These are phyloP conservation scores for Numida meleagris DNA, from an alignment of 2,113 vertebrate genomes.

Conservation along the genomic window DNA sequence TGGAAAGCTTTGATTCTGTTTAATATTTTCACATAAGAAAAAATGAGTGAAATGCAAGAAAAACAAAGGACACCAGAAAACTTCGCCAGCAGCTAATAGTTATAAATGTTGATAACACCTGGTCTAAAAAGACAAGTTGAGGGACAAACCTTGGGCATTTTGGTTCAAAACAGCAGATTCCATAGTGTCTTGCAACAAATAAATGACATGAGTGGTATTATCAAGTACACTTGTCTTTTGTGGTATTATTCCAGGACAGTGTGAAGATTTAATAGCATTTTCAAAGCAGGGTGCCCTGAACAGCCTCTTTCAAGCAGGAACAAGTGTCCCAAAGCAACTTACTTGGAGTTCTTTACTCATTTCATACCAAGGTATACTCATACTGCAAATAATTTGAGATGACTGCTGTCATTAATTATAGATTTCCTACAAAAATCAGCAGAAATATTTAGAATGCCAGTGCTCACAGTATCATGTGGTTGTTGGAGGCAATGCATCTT, in stretches of 20 bases:
- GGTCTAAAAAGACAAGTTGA: neutral
- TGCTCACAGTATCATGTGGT: too few species aligned
- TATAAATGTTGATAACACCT: neutral
- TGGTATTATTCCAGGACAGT: neutral
- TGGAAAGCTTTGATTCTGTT: neutral
- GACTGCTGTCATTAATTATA: neutral
- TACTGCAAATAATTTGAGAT: neutral
- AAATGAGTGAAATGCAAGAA: neutral
- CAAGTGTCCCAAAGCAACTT: too few species aligned
- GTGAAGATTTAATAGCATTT: too few species aligned
- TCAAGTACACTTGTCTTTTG: neutral
- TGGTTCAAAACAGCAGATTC: too few species aligned
- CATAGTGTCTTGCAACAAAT: neutral
- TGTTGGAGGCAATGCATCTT: neutral
- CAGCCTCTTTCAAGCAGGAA: too few species aligned
- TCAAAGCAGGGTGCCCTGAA: too few species aligned
- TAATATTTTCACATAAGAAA: neutral
- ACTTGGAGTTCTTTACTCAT: too few species aligned
- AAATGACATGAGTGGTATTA: neutral
- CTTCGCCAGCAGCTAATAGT: neutral
- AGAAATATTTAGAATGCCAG: neutral
- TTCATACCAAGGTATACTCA: too few species aligned
- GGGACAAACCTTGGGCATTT: too few species aligned
- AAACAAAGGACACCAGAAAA: neutral
- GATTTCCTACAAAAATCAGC: neutral